phyloP scores from a whole-genome alignment of 2,113 vertebrate species.

The Sturnus vulgaris region DNA sequence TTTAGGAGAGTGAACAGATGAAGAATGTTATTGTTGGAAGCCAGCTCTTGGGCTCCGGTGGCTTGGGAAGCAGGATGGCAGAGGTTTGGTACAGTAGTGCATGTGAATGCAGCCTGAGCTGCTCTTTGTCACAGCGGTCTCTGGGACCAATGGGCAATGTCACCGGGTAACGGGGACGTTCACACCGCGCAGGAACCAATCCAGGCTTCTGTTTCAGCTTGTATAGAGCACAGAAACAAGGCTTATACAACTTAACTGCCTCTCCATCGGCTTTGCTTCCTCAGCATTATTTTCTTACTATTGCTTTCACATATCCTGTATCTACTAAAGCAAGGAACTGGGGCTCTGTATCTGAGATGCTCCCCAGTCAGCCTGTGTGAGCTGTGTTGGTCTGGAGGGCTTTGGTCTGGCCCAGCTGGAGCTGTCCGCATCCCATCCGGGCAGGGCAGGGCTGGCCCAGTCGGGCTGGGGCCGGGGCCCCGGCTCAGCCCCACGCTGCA shows the following conservation, averaged over 20 bases:
- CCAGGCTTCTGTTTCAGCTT: background rate
- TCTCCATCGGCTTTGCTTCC: background rate
- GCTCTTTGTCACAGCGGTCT: background rate
- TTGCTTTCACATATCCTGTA: background rate
- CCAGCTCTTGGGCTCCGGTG: background rate
- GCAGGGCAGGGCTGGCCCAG: background rate
- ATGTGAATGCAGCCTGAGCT: background rate
- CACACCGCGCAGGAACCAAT: background rate
- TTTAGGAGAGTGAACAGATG: background rate
- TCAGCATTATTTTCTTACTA: background rate
- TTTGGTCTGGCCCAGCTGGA: background rate
- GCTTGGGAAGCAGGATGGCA: background rate
- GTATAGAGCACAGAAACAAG: background rate
- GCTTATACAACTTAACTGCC: background rate
- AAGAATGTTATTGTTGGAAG: background rate
- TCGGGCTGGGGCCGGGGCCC: too few species aligned
- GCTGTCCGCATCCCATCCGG: fast-evolving
- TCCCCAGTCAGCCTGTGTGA: background rate
- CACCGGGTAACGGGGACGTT: background rate
- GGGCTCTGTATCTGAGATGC: fast-evolving
- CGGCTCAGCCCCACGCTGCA: background rate
- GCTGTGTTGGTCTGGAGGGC: background rate
- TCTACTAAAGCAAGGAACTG: background rate
- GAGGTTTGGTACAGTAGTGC: fast-evolving
- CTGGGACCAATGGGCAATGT: background rate